Percentiles rank a stretch among this genome's conserved stretches.
These are phyloP conservation scores for Tenualosa thibaudeaui DNA, from an alignment of 2,797 vertebrate genomes.

Conservation along the genomic window DNA sequence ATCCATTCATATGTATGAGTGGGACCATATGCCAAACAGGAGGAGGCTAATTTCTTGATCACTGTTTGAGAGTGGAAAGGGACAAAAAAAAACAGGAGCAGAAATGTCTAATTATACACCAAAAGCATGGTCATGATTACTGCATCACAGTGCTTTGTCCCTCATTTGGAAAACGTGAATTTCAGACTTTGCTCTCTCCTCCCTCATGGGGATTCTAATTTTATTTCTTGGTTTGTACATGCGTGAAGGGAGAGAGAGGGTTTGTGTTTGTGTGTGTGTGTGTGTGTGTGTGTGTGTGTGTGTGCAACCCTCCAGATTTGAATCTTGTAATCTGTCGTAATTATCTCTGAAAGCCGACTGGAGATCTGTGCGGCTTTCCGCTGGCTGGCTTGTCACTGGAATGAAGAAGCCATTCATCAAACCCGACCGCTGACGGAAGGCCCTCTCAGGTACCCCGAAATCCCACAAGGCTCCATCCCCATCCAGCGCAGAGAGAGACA, in stretches of 20 bases:
- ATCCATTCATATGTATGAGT: slow-evolving; percentile 11
- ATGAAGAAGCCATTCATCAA: slow-evolving; percentile 74
- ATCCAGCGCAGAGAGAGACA: slow-evolving; percentile 21
- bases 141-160: slow-evolving; percentile 54
- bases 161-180: slow-evolving; percentile 52
- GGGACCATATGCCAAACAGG: slow-evolving; percentile 13
- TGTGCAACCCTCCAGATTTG: slow-evolving; percentile 47
- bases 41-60: neutral
- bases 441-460: slow-evolving; percentile 35
- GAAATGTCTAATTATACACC: slow-evolving; percentile 54
- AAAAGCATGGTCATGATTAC: slow-evolving; percentile 60
- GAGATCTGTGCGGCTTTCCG: slow-evolving; percentile 64
- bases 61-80: neutral
- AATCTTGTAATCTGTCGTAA: slow-evolving; percentile 76
- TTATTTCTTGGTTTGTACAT: slow-evolving; percentile 43
- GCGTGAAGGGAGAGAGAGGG: slow-evolving; percentile 25
- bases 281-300: neutral
- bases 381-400: slow-evolving; percentile 76
- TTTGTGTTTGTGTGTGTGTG: neutral
- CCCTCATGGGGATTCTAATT: slow-evolving; percentile 55
- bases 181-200: slow-evolving; percentile 54
- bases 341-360: slow-evolving; percentile 70
- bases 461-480: slow-evolving; percentile 30
- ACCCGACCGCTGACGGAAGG: slow-evolving; percentile 41
- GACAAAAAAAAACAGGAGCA: slow-evolving; percentile 46